Conservation (phyloP, 2,888 invertebrate genomes). For the Eristalis intricaria region DNA sequence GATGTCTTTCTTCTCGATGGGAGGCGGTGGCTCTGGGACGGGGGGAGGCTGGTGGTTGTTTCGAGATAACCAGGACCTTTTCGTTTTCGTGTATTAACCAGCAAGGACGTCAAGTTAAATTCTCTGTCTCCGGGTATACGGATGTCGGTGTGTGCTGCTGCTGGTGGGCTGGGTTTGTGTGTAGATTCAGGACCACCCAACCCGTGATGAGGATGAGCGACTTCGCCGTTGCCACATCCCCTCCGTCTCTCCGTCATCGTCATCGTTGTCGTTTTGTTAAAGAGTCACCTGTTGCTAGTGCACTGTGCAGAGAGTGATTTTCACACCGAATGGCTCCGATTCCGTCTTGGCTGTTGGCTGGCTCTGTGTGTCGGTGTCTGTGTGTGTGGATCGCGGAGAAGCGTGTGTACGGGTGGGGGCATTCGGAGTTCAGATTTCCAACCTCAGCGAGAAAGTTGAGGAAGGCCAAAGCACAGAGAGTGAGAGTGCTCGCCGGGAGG, state of each 20-base stretch:
- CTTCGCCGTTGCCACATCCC: neutral
- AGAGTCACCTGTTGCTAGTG: conserved; percentile 70
- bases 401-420: conserved; percentile 14
- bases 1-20: conserved; percentile 48
- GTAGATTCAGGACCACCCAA: conserved; percentile 16
- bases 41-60: conserved; percentile 22
- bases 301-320: conserved; percentile 62
- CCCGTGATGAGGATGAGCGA: conserved; percentile 47
- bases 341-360: conserved; percentile 18
- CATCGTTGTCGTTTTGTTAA: conserved; percentile 55
- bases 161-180: neutral
- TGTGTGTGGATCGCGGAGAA: conserved; percentile 20
- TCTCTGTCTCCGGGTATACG: conserved; percentile 30
- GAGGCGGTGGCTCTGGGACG: neutral
- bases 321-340: conserved; percentile 54
- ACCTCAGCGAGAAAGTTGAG: conserved; percentile 66
- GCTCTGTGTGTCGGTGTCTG: conserved; percentile 29
- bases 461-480: conserved; percentile 56
- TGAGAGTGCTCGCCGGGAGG: conserved; percentile 43
- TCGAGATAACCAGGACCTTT: conserved; percentile 70
- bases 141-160: neutral
- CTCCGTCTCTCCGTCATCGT: neutral
- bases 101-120: conserved; percentile 52
- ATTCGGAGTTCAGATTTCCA: conserved; percentile 30
- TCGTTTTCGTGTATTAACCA: conserved; percentile 68